These are phyloP conservation scores for Marronus borbonicus DNA, from an alignment of 2,888 invertebrate species.

Conservation along the genomic window DNA sequence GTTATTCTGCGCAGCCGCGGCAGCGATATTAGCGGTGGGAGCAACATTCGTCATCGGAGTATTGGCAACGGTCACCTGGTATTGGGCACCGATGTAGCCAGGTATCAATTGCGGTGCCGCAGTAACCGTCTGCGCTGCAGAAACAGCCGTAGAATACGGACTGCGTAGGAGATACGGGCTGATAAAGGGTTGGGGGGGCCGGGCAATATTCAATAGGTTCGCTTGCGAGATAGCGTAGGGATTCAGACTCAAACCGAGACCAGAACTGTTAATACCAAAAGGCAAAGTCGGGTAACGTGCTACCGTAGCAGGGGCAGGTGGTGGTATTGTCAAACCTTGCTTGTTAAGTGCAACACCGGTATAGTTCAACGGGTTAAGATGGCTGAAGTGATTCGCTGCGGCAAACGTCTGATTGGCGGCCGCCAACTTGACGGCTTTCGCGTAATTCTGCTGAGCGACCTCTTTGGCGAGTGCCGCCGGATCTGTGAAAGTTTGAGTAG, in stretches of 20 bases:
- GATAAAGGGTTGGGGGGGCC: constrained; percentile 67
- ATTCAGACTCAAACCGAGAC: constrained; percentile 62
- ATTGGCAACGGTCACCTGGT: constrained; percentile 70
- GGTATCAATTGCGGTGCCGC: constrained; percentile 20
- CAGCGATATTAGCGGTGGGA: constrained; percentile 65
- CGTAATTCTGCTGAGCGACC: constrained; percentile 87
- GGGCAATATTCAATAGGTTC: constrained; percentile 64
- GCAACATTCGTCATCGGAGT: constrained; percentile 65
- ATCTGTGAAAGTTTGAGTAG: constrained; percentile 70
- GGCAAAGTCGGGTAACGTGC: constrained; percentile 65
- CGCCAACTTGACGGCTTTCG: constrained; percentile 80
- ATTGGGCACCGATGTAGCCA: constrained; percentile 66
- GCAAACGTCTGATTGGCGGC: constrained; percentile 66
- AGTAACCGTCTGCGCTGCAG: not conserved
- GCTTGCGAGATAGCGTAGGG: constrained; percentile 65
- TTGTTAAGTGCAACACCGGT: constrained; percentile 82
- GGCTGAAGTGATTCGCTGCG: constrained; percentile 66
- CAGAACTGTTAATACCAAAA: constrained; percentile 63
- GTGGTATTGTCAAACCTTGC: constrained; percentile 71
- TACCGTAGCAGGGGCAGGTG: constrained; percentile 64
- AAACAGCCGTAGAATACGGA: constrained; percentile 66
- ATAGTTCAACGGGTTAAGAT: constrained; percentile 78
- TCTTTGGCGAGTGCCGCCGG: constrained; percentile 83
- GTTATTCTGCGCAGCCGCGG: constrained; percentile 71
- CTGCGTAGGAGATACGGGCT: constrained; percentile 71